Percentiles rank a stretch among this genome's conserved stretches.
phyloP scores from a whole-genome alignment of 1,140 invertebrate species.

The Bombus superbus region DNA sequence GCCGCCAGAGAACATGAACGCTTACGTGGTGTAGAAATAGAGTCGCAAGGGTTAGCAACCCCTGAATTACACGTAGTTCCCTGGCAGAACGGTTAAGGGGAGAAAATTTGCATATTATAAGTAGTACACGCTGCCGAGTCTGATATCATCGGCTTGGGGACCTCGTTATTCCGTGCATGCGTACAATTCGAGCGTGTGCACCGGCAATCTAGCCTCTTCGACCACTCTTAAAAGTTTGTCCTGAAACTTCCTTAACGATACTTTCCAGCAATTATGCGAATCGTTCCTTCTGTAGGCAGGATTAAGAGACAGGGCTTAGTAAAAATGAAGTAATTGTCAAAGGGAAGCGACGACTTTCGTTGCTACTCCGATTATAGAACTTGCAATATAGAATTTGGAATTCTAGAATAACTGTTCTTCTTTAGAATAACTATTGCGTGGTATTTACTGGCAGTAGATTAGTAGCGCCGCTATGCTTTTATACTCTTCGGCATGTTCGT shows the following conservation, averaged over 20 bases:
- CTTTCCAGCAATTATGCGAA: conserved; percentile 27
- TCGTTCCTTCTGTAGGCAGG: neutral
- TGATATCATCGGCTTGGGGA: conserved; percentile 78
- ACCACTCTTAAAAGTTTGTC: conserved; percentile 48
- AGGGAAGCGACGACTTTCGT: neutral
- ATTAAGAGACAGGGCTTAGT: neutral
- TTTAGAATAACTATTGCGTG: too few relatives aligned
- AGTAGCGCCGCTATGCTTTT: too few relatives aligned
- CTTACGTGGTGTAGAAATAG: conserved; percentile 64
- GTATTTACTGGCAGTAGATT: too few relatives aligned
- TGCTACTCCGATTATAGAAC: neutral
- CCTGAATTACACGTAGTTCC: conserved; percentile 73
- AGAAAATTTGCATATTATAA: conserved; percentile 82
- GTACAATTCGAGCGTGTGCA: conserved; percentile 76
- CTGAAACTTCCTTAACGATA: conserved; percentile 47
- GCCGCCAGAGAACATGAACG: conserved; percentile 23
- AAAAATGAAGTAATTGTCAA: neutral
- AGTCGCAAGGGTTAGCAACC: conserved; percentile 75
- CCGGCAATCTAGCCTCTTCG: conserved; percentile 67
- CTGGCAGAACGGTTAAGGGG: conserved; percentile 59
- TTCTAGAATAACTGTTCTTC: too few relatives aligned
- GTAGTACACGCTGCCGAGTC: conserved; percentile 78
- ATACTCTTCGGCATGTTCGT: too few relatives aligned
- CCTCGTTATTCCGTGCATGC: conserved; percentile 79
- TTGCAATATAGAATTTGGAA: too few relatives aligned